phyloP scores from a whole-genome alignment of 2,113 vertebrate genomes.

The Cynocephalus volans region DNA sequence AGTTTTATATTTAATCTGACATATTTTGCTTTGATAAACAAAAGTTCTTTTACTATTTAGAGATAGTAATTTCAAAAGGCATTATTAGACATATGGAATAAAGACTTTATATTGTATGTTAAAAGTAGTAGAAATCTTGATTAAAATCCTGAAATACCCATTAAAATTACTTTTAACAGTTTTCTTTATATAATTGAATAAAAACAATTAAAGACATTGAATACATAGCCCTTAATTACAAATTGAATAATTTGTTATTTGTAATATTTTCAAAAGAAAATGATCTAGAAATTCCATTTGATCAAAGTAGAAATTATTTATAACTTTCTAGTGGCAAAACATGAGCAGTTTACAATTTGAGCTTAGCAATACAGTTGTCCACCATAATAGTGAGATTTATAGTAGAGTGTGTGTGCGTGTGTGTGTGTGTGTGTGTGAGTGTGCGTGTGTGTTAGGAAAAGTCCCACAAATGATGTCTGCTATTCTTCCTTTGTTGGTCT shows the following conservation, averaged over 20 bases:
- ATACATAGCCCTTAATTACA: not conserved
- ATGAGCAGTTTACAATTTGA: not conserved
- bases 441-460: too few relatives aligned
- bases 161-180: constrained; percentile 4
- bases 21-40: not conserved
- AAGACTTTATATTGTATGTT: not conserved
- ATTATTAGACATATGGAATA: not conserved
- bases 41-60: not conserved
- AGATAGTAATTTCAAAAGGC: not conserved
- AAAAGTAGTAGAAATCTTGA: constrained; percentile 36
- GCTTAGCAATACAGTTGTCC: not conserved
- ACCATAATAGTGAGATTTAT: not conserved
- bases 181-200: not conserved
- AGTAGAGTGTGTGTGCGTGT: not conserved
- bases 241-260: not conserved
- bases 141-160: not conserved
- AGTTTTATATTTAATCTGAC: constrained; percentile 2
- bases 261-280: constrained; percentile 19
- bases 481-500: not conserved
- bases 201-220: not conserved
- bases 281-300: not conserved
- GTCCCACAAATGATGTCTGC: not conserved
- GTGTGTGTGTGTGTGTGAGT: too few relatives aligned
- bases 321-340: too few relatives aligned
- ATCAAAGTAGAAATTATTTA: not conserved